Percentiles rank a stretch among this genome's conserved stretches.
Evolutionary conservation across 1,140 invertebrate genomes (phyloP).

Genomic region (Rhopalosiphum padi): DNA sequence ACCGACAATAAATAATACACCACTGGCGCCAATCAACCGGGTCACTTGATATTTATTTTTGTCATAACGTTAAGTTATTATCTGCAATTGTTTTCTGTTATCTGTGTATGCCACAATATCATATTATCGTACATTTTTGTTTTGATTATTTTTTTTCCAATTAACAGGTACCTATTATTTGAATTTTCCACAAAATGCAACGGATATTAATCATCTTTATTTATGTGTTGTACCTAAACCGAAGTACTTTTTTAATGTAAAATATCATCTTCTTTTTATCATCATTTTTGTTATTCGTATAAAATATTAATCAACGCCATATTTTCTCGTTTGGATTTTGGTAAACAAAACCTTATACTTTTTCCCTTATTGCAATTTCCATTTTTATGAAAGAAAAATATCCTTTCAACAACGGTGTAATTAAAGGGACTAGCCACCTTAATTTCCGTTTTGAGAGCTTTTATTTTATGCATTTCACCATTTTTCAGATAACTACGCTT

Average conservation of each 20-base stretch:
- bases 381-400: not conserved
- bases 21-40: not conserved
- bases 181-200: not conserved
- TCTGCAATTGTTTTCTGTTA: not conserved
- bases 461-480: not conserved
- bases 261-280: not conserved
- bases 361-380: not conserved
- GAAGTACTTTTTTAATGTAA: not conserved
- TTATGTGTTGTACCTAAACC: not conserved
- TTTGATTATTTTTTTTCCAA: not conserved
- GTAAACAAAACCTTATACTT: not conserved
- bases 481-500: not conserved
- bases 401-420: not conserved
- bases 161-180: not conserved
- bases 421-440: not conserved
- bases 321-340: not conserved
- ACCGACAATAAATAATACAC: not conserved
- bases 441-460: not conserved
- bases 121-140: not conserved
- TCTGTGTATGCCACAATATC: not conserved
- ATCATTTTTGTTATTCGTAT: not conserved
- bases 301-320: constrained; percentile 17
- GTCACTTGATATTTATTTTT: not conserved
- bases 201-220: not conserved
- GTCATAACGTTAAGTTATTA: not conserved